phyloP scores from a whole-genome alignment of 2,888 invertebrate species.

The Nasonia oneida region DNA sequence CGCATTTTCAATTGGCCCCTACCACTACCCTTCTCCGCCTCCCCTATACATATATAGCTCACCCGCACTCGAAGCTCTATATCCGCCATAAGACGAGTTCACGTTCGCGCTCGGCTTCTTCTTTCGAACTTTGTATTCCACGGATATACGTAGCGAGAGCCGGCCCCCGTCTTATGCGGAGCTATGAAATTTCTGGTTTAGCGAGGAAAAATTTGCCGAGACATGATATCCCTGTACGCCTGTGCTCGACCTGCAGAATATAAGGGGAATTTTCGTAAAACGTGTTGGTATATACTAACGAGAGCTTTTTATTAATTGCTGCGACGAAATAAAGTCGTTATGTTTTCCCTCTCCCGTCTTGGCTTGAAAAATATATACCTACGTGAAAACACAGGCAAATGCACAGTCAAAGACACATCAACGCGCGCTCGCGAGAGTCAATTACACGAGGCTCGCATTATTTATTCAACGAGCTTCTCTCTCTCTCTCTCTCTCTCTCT shows the following conservation, averaged over 20 bases:
- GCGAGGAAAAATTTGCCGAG: background rate
- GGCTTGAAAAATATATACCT: background rate
- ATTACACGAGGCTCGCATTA: background rate
- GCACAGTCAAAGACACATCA: background rate
- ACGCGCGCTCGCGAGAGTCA: background rate
- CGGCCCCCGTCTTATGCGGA: background rate
- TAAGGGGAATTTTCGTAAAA: too few species aligned
- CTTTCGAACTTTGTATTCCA: constrained; percentile 31
- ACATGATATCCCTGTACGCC: too few species aligned
- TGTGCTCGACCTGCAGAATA: too few species aligned
- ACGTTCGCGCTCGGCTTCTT: constrained; percentile 30
- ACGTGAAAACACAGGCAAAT: background rate
- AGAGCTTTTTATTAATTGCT: background rate
- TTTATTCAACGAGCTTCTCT: background rate
- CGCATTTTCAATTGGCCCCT: constrained; percentile 69
- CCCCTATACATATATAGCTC: background rate
- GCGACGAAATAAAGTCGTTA: background rate
- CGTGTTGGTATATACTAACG: background rate
- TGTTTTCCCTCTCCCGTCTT: too few species aligned
- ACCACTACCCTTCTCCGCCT: background rate
- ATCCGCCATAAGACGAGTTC: constrained; percentile 23
- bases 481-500: too few species aligned
- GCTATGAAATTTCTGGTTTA: constrained; percentile 6
- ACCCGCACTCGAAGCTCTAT: background rate
- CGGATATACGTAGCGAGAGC: background rate